These are phyloP conservation scores for Periophthalmodon schlosseri DNA, from an alignment of 2,113 vertebrate species.

Conservation along the genomic window DNA sequence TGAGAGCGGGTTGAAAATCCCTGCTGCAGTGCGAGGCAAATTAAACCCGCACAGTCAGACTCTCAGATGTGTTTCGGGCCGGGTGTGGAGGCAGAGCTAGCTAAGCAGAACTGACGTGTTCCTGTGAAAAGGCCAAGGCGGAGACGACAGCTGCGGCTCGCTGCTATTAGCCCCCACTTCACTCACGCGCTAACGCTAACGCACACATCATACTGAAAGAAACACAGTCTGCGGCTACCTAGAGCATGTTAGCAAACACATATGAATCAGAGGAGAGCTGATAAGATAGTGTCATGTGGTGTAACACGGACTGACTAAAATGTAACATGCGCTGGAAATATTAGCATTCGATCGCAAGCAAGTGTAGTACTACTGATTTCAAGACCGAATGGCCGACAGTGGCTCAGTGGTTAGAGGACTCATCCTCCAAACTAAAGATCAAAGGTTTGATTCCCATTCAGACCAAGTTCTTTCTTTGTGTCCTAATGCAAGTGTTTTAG, in stretches of 20 bases:
- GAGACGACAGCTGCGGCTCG: slow-evolving; percentile 27
- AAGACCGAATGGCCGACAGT: too few relatives aligned
- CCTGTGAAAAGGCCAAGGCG: slow-evolving; percentile 38
- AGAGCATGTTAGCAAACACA: background rate
- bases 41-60: background rate
- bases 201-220: background rate
- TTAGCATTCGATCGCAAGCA: background rate
- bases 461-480: too few relatives aligned
- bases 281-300: background rate
- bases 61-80: slow-evolving; percentile 29
- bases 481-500: too few relatives aligned
- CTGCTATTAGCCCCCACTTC: slow-evolving; percentile 31
- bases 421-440: too few relatives aligned
- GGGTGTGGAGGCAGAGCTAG: slow-evolving; percentile 25
- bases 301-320: background rate
- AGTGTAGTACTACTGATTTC: background rate
- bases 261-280: background rate
- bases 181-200: slow-evolving; percentile 15
- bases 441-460: too few relatives aligned
- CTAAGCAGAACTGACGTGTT: slow-evolving; percentile 27
- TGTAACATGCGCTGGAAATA: background rate
- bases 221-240: background rate
- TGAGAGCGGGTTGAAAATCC: background rate
- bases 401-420: too few relatives aligned
- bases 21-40: background rate